Base-by-base conservation (phyloP, 2,113 vertebrate species). In the Lepus americanus region DNA sequence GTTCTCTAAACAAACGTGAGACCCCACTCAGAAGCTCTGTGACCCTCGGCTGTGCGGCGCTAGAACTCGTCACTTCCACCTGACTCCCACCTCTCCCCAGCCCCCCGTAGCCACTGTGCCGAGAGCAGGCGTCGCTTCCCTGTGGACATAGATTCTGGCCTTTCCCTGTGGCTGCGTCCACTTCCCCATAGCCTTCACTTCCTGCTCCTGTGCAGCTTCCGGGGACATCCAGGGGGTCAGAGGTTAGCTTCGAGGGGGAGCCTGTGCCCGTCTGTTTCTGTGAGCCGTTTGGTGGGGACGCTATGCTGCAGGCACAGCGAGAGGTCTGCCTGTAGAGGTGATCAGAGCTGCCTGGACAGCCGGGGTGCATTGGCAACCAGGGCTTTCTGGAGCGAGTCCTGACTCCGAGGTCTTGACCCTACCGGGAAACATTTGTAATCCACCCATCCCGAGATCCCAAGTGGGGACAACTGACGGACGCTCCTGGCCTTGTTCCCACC, bases 291-390 rank as follows among this genome's bases (percentile, higher is more conserved):
- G 82, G 44, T 44, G 22, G 19, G 69, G 20, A 31, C 23, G 0
- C 10, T 5, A 11, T 44, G 23, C 1, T 9, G 10, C 12, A 3
- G 20, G 17, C 1, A 9, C 7, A 9, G 31, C 22, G 17, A 0
- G 13, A 12, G 11, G 12, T 20, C 3, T 77, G 53, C 2, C 70
- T 66, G 31, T 31, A 61, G 89, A 23, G 49, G 33, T 44, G 53
- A 14, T 1, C 8, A 5, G 25, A 27, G 33, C 29, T 74, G 59
- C 1, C 3, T 0, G 16, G 11, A 7, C 36, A 5, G 17, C 63
- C 0, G 0, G 31, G 4, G 0, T 12, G 8, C 31, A 6, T 2
- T 23, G 31, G 3, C 29, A 70, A 13, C 29, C 2, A 5, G 36
- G 55, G 55, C 19, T 27, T 7, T 67, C 31, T 9, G 2, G 10